Evolutionary conservation across 1,140 invertebrate species (phyloP).

Genomic region (Drosophila serrata): DNA sequence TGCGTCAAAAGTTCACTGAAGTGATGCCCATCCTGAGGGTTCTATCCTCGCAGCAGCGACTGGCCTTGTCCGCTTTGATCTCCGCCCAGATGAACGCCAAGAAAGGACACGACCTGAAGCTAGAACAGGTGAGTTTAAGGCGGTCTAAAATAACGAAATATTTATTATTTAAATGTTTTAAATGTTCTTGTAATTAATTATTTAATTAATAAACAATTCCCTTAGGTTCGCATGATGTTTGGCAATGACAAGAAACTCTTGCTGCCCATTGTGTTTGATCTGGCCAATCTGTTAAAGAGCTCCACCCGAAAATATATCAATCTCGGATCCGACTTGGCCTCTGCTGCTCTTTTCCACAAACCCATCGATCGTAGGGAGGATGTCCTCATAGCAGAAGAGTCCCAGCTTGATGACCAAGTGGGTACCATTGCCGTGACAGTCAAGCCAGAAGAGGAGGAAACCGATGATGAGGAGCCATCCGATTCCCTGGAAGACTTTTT

Average conservation of each 20-base stretch:
- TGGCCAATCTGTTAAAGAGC: conserved; percentile 87
- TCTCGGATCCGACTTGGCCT: conserved; percentile 84
- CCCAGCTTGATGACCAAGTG: conserved; percentile 54
- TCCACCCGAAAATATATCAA: conserved; percentile 84
- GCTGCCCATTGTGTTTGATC: conserved; percentile 88
- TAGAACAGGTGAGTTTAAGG: conserved; percentile 86
- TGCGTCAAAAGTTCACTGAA: conserved; percentile 86
- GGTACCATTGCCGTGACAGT: conserved; percentile 59
- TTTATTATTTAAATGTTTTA: not conserved
- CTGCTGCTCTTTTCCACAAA: conserved; percentile 56
- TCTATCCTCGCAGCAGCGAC: conserved; percentile 87
- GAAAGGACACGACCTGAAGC: conserved; percentile 85
- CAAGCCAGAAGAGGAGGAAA: conserved; percentile 14
- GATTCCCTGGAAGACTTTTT: conserved; percentile 69
- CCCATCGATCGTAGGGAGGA: conserved; percentile 50
- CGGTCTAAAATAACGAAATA: too few species aligned
- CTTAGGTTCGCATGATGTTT: conserved; percentile 87
- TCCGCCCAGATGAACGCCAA: conserved; percentile 87
- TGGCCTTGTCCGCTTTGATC: conserved; percentile 88
- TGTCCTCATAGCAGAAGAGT: conserved; percentile 48
- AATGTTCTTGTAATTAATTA: not conserved
- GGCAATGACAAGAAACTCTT: conserved; percentile 87
- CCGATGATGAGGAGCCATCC: not conserved
- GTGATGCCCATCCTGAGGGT: conserved; percentile 88
- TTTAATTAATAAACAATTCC: not conserved